Percentiles rank a stretch among this genome's conserved stretches.
Evolutionary conservation across 1,140 invertebrate species (phyloP).

Genomic region (Cydia pomonella): DNA sequence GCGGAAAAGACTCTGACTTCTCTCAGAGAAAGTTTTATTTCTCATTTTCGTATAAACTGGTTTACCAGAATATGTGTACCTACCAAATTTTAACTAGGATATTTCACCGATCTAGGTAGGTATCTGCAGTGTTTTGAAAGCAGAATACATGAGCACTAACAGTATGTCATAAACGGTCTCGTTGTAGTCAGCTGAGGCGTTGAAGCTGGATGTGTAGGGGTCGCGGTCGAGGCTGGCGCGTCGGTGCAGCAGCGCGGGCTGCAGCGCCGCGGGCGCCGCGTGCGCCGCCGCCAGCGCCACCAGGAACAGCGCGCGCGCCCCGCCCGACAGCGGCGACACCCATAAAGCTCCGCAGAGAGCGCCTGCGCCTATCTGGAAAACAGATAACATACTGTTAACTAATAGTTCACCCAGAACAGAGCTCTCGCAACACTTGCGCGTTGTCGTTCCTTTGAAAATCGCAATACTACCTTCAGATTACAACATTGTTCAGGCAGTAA

Average conservation of each 20-base stretch:
- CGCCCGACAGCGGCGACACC: conserved; percentile 58
- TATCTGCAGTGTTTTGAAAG: too few species aligned
- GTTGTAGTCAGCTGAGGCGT: conserved; percentile 52
- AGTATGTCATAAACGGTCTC: conserved; percentile 51
- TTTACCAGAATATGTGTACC: too few species aligned
- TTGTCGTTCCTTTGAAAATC: too few species aligned
- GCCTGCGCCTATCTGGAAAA: conserved; percentile 58
- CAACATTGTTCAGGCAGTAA: too few species aligned
- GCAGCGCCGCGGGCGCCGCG: conserved; percentile 52
- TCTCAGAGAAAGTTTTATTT: too few species aligned
- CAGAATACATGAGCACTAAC: conserved; percentile 46
- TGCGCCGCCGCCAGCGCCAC: conserved; percentile 53
- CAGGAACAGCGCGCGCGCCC: conserved; percentile 52
- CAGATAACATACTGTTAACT: not conserved
- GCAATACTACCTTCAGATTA: too few species aligned
- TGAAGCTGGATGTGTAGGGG: conserved; percentile 54
- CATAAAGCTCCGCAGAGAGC: conserved; percentile 64
- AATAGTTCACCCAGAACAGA: too few species aligned
- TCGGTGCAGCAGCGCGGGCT: conserved; percentile 54
- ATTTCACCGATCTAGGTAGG: too few species aligned
- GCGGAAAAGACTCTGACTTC: too few species aligned
- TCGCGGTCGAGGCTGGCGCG: conserved; percentile 52
- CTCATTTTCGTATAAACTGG: too few species aligned
- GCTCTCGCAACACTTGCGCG: too few species aligned
- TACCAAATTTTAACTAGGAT: too few species aligned